phyloP scores from a whole-genome alignment of 2,113 vertebrate genomes.

The Triplophysa rosa region DNA sequence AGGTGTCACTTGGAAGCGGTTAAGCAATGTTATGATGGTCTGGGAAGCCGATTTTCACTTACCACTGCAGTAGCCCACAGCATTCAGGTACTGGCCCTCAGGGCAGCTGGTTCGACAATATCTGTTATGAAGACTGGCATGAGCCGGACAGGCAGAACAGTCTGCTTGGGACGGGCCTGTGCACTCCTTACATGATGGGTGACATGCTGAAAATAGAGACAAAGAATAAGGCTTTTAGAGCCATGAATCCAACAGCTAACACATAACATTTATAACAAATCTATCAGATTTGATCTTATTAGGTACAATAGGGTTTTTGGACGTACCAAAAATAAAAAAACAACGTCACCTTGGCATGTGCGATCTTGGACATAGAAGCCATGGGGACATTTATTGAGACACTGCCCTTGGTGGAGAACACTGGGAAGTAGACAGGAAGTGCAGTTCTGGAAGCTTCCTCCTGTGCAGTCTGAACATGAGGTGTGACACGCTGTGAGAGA shows the following conservation, averaged over 20 bases:
- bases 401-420: conserved; percentile 73
- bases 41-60: conserved; percentile 56
- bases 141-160: conserved; percentile 77
- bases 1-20: background rate
- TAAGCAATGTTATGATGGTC: background rate
- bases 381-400: conserved; percentile 74
- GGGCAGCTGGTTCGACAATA: conserved; percentile 76
- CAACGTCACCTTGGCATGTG: conserved; percentile 75
- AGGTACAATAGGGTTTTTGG: background rate
- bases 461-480: conserved; percentile 78
- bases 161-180: conserved; percentile 70
- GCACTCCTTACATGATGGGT: conserved; percentile 80
- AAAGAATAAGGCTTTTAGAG: background rate
- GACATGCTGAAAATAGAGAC: conserved; percentile 71
- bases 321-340: background rate
- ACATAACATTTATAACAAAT: background rate
- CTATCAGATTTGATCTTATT: background rate
- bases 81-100: conserved; percentile 78
- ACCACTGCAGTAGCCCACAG: conserved; percentile 81
- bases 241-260: background rate
- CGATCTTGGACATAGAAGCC: conserved; percentile 69
- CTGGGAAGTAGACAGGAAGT: conserved; percentile 68
- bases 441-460: conserved; percentile 75
- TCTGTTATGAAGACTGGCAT: conserved; percentile 60
- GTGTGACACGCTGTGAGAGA: conserved; percentile 79